phyloP scores from a whole-genome alignment of 2,113 vertebrate genomes.

The Tragelaphus scriptus region DNA sequence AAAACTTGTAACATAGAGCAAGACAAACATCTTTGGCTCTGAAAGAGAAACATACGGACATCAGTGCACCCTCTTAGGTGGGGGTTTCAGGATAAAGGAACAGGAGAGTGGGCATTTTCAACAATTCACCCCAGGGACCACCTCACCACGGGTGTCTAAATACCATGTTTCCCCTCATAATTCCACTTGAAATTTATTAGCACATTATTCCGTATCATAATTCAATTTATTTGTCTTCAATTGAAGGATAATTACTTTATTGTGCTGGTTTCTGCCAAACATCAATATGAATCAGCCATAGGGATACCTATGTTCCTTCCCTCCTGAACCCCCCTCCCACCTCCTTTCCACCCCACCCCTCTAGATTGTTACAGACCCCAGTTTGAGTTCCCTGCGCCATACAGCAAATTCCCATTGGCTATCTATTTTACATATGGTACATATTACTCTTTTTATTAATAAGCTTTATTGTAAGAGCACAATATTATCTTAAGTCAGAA shows the following conservation, averaged over 20 bases:
- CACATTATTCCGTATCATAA: background rate
- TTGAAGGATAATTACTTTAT: background rate
- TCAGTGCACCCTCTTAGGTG: background rate
- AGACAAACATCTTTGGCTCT: conserved; percentile 90
- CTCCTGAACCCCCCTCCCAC: background rate
- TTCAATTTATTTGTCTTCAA: background rate
- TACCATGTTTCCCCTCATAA: background rate
- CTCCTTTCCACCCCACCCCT: background rate
- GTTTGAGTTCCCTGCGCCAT: background rate
- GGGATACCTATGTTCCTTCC: background rate
- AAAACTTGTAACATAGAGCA: conserved; percentile 88
- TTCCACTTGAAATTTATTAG: background rate
- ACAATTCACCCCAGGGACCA: background rate
- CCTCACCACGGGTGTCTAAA: background rate
- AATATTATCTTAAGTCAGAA: conserved; percentile 34
- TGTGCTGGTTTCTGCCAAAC: background rate
- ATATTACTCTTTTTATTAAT: conserved; percentile 35
- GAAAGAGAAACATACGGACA: conserved; percentile 42
- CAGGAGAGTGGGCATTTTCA: accelerated
- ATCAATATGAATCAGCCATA: background rate
- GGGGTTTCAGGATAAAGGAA: background rate
- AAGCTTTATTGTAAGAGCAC: conserved; percentile 54
- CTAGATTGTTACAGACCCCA: background rate
- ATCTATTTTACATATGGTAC: background rate
- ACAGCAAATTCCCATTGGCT: background rate